Conservation (phyloP, 2,797 vertebrate genomes). For the Tokudaia muenninki region DNA sequence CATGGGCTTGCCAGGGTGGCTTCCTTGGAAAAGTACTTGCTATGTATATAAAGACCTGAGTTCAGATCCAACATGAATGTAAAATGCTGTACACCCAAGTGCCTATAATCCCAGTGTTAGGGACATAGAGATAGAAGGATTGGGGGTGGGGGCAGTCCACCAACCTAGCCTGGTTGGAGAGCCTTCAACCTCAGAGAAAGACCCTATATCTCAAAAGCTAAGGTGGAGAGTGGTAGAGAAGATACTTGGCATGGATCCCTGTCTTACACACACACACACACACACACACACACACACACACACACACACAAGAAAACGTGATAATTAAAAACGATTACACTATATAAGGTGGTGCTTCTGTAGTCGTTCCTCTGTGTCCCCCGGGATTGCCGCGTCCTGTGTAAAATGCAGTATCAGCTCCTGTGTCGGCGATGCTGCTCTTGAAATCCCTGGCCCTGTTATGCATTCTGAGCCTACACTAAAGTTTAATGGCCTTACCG, state of each 20-base stretch:
- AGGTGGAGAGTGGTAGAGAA: neutral
- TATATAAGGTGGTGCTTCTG: neutral
- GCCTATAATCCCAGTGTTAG: neutral
- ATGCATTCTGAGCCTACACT: neutral
- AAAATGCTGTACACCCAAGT: neutral
- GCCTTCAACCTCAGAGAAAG: neutral
- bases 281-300: neutral
- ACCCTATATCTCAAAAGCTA: neutral
- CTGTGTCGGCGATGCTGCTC: neutral
- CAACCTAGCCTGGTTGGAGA: neutral
- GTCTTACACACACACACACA: neutral
- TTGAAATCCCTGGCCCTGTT: rapidly evolving
- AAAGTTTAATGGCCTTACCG: neutral
- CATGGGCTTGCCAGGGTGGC: too few relatives aligned
- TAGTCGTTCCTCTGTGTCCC: neutral
- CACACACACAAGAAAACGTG: too few relatives aligned
- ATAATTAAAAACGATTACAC: neutral
- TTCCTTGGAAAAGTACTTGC: neutral
- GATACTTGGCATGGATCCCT: neutral
- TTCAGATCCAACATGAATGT: neutral
- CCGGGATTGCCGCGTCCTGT: neutral
- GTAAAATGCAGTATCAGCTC: neutral
- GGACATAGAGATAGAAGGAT: neutral
- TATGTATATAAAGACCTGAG: neutral
- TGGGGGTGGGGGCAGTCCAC: neutral